Percentiles rank a stretch among this genome's conserved stretches.
Evolutionary conservation across 2,888 invertebrate genomes (phyloP).

Genomic region (Cephus sareptanus): DNA sequence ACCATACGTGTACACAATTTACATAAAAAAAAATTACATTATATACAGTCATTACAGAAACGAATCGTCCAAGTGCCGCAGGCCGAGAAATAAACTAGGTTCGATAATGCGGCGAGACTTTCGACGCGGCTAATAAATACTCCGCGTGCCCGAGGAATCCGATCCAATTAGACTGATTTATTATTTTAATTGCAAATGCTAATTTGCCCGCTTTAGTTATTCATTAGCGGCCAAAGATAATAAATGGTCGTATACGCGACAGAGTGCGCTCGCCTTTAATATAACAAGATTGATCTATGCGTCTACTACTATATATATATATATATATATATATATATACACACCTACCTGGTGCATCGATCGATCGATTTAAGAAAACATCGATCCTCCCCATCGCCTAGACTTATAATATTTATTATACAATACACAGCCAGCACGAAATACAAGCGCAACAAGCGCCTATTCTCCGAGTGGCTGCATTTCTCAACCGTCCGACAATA

Average conservation of each 20-base stretch:
- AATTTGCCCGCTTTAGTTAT: slow-evolving; percentile 32
- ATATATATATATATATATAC: too few species aligned
- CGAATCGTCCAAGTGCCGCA: background rate
- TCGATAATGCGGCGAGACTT: background rate
- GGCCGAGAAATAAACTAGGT: background rate
- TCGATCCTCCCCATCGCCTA: background rate
- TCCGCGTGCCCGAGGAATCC: slow-evolving; percentile 24
- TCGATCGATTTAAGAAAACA: background rate
- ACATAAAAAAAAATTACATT: background rate
- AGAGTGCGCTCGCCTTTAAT: background rate
- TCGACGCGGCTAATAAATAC: background rate
- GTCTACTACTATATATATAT: too few species aligned
- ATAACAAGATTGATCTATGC: background rate
- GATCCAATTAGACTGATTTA: slow-evolving; percentile 35
- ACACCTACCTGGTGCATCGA: too few species aligned
- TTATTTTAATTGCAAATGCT: slow-evolving; percentile 30
- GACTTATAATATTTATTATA: background rate
- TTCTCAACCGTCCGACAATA: background rate
- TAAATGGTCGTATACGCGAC: background rate
- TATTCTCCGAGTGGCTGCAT: background rate
- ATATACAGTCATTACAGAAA: background rate
- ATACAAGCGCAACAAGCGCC: background rate
- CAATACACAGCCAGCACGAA: background rate
- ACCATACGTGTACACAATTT: background rate
- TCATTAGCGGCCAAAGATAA: slow-evolving; percentile 8